phyloP scores from a whole-genome alignment of 2,888 invertebrate species.

The Eristalinus aeneus region DNA sequence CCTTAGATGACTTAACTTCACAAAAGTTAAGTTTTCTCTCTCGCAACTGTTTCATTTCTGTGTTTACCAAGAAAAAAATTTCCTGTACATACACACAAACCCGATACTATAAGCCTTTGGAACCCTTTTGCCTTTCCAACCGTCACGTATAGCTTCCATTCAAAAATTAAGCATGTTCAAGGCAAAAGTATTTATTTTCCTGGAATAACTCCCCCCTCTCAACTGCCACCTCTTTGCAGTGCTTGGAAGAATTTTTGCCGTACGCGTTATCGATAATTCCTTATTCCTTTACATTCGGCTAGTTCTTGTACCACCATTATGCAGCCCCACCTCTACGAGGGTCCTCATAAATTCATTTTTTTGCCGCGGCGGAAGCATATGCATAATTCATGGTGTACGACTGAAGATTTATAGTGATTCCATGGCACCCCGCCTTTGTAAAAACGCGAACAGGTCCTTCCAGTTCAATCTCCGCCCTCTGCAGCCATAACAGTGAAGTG shows the following conservation, averaged over 20 bases:
- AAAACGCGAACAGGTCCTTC: slow-evolving; percentile 17
- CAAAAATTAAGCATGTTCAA: no score
- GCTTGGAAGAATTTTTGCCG: neutral
- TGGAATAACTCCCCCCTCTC: neutral
- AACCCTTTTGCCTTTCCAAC: no score
- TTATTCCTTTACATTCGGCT: neutral
- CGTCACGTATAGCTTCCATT: no score
- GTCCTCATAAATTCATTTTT: slow-evolving; percentile 61
- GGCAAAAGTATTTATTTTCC: no score
- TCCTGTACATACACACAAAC: no score
- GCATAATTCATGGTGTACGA: slow-evolving; percentile 49
- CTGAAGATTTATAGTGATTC: slow-evolving; percentile 68
- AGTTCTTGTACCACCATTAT: slow-evolving; percentile 41
- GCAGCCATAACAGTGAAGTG: slow-evolving; percentile 1
- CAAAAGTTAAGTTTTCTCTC: no score
- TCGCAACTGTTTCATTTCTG: no score
- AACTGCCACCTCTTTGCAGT: neutral
- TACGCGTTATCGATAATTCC: neutral
- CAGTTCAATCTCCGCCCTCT: slow-evolving; percentile 11
- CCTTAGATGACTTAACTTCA: no score
- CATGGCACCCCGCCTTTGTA: slow-evolving; percentile 6
- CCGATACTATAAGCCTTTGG: no score
- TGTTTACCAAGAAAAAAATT: no score
- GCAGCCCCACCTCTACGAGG: slow-evolving; percentile 24
- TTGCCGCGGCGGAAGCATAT: slow-evolving; percentile 9